phyloP scores from a whole-genome alignment of 2,113 vertebrate genomes.

The Larimichthys crocea region DNA sequence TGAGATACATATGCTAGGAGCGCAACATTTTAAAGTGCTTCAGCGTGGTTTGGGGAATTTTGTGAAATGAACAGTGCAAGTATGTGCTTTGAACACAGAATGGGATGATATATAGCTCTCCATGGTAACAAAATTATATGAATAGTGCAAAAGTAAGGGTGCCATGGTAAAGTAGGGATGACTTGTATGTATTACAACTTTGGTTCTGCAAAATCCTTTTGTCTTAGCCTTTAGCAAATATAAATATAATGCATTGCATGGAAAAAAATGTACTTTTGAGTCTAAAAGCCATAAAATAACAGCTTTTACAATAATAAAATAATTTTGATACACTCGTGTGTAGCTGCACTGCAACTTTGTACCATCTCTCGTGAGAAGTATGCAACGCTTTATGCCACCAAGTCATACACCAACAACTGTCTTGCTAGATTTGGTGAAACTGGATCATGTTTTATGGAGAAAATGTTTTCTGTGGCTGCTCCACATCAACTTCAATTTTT shows the following conservation, averaged over 20 bases:
- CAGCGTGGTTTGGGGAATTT: background rate
- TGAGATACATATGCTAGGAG: slow-evolving; percentile 9
- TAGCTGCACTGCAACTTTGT: too few relatives aligned
- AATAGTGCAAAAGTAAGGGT: background rate
- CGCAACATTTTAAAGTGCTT: background rate
- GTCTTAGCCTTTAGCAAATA: background rate
- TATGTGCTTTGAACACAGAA: background rate
- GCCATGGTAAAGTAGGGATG: background rate
- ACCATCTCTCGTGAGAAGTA: too few relatives aligned
- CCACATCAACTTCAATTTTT: too few relatives aligned
- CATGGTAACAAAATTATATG: slow-evolving; percentile 3
- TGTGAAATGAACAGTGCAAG: background rate
- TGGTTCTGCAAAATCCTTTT: background rate
- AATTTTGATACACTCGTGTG: too few relatives aligned
- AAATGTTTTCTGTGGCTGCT: too few relatives aligned
- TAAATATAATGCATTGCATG: background rate
- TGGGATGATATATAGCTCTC: background rate
- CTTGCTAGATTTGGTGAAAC: too few relatives aligned
- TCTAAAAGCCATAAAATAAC: too few relatives aligned
- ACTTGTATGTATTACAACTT: background rate
- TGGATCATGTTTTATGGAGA: too few relatives aligned
- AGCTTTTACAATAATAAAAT: too few relatives aligned
- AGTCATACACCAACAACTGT: too few relatives aligned
- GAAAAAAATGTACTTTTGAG: background rate
- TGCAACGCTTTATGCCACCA: too few relatives aligned